Evolutionary conservation across 2,888 invertebrate genomes (phyloP).

Genomic region (Tenthredo notha): DNA sequence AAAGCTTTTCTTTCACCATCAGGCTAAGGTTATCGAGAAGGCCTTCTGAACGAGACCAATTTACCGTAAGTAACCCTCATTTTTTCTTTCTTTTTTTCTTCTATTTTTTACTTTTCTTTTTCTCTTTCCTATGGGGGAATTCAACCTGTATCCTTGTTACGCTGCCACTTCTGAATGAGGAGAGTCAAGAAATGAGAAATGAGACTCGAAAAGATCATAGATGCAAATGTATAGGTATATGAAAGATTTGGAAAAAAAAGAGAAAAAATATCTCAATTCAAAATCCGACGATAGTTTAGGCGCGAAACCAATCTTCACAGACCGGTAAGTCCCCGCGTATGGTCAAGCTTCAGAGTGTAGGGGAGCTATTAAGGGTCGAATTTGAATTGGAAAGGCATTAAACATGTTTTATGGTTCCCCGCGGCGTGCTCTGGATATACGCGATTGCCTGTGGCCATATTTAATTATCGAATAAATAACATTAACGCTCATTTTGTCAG

Average conservation of each 20-base stretch:
- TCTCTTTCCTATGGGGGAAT: not conserved
- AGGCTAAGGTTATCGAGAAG: slow-evolving; percentile 17
- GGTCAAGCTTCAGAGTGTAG: slow-evolving; percentile 14
- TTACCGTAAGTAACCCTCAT: slow-evolving; percentile 37
- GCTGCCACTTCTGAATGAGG: not conserved
- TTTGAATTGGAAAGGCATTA: slow-evolving; percentile 73
- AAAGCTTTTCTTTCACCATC: slow-evolving; percentile 32
- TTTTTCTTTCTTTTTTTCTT: not conserved
- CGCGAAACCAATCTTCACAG: slow-evolving; percentile 39
- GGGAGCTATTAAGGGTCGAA: slow-evolving; percentile 65
- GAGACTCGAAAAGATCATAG: not conserved
- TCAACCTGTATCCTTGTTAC: not conserved
- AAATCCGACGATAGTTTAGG: not conserved
- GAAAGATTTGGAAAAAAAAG: not conserved
- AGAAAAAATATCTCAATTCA: not conserved
- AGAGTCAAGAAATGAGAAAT: not conserved
- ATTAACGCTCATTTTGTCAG: slow-evolving; percentile 68
- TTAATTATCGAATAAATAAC: slow-evolving; percentile 75
- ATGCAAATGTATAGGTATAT: too few species aligned
- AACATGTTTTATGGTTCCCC: slow-evolving; percentile 72
- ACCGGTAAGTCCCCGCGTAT: slow-evolving; percentile 20
- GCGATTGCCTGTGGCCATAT: slow-evolving; percentile 66
- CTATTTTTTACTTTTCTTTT: not conserved
- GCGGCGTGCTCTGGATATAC: slow-evolving; percentile 61
- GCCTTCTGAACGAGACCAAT: slow-evolving; percentile 9